Evolutionary conservation across 2,888 invertebrate species (phyloP), one percentile per base, ranked within the genome.

Genomic region (Andrena trimmerana): DNA sequence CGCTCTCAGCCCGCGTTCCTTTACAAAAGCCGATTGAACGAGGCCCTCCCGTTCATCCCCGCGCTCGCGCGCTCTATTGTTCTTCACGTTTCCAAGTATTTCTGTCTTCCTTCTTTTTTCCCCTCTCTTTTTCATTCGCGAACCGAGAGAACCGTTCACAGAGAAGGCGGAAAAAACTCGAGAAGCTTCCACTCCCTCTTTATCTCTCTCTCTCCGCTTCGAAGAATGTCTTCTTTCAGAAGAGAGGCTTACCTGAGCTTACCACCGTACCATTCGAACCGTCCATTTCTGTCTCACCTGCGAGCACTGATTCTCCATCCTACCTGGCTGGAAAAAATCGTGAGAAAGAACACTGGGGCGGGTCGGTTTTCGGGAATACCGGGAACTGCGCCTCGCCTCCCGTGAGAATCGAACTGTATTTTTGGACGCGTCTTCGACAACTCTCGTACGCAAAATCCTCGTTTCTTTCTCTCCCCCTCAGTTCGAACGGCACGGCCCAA

Each of bases 251-350:
- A 83, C 78, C 78, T 81, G 76, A 62, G 42, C 63, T 75, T 68
- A 70, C 20, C 16, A 27, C 8, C 36, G 13, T 27, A 42, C 24
- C 65, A 20, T 24, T 71, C n/a, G 29, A 5, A 10, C 48, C 63
- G 76, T 73, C 71, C 82, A 83, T 77, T 85, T 84, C 85, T 83
- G 81, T 75, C 85, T 87, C 83, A 88, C 88, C 84, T 86, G 88
- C 81, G 77, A 84, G 86, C 78, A 60, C 81, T 31, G 6, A 5
- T 73, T 65, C 52, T 59, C 60, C 54, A 65, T 78, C 48, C 81
- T 88, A 88, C 89, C 88, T 87, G 87, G 65, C 42, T 52, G 52
- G 4, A 67, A 33, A 82, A 81, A 80, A 59, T 83, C 76, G 77
- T 78, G 76, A 69, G 78, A 83, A 78, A 60, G 67, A 60, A 54